A percentile compares a stretch with the other conserved stretches of the same genome.
Evolutionary conservation across 2,797 vertebrate genomes (phyloP).

Genomic region (Gobio occitaniae): DNA sequence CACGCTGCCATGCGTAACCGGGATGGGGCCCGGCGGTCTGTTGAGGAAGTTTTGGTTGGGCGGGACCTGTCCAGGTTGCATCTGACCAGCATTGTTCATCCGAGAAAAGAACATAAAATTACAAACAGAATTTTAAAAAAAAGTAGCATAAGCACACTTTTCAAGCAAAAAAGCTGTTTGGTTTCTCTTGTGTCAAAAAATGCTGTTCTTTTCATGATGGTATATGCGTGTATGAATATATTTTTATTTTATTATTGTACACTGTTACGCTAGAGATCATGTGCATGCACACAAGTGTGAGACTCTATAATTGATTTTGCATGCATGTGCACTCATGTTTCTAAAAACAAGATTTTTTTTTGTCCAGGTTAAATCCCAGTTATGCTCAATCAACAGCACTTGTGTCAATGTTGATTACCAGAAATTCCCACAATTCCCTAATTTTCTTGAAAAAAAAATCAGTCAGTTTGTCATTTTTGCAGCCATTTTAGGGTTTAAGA

Average conservation of each 20-base stretch:
- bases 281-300: background rate
- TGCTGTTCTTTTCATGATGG: background rate
- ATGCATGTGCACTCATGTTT: background rate
- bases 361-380: background rate
- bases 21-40: constrained; percentile 79
- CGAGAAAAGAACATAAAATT: constrained; percentile 54
- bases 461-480: background rate
- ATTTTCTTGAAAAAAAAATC: too few relatives aligned
- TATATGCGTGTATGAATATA: background rate
- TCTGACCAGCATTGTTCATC: constrained; percentile 71
- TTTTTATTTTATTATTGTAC: background rate
- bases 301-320: background rate
- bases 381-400: background rate
- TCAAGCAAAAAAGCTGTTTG: background rate
- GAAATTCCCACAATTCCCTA: too few relatives aligned
- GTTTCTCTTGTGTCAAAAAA: background rate
- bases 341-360: background rate
- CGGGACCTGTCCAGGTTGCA: constrained; percentile 78
- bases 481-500: background rate
- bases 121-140: background rate
- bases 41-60: constrained; percentile 81
- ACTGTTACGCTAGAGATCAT: background rate
- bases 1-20: constrained; percentile 81
- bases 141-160: background rate
- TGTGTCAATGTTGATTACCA: background rate